A percentile compares a stretch with the other conserved stretches of the same genome.
phyloP scores from a whole-genome alignment of 2,113 vertebrate genomes.

The Hippoglossus stenolepis region DNA sequence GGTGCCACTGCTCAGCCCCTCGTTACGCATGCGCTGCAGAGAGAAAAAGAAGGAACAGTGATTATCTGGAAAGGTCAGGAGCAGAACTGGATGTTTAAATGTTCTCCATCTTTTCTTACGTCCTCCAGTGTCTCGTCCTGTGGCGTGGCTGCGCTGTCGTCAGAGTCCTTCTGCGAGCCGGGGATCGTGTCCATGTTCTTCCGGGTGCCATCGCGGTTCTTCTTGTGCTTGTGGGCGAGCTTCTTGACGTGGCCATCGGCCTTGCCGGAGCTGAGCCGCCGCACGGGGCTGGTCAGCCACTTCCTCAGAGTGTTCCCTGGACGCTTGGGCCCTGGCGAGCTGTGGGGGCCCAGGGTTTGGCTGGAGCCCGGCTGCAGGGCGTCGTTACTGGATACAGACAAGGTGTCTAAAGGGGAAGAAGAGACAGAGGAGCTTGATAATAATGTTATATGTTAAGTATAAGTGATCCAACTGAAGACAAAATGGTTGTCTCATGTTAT shows the following conservation, averaged over 20 bases:
- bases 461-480: not conserved
- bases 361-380: slow-evolving; percentile 91
- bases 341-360: slow-evolving; percentile 93
- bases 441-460: rapidly evolving
- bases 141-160: slow-evolving; percentile 94
- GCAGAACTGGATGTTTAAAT: not conserved
- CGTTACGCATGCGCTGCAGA: slow-evolving; percentile 92
- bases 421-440: not conserved
- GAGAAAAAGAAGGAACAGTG: not conserved
- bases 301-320: slow-evolving; percentile 97
- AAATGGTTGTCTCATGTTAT: too few species aligned
- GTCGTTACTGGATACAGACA: slow-evolving; percentile 95
- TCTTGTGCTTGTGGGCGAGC: slow-evolving; percentile 97
- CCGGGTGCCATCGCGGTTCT: slow-evolving; percentile 90
- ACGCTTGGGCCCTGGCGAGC: slow-evolving; percentile 96
- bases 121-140: slow-evolving; percentile 97
- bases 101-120: slow-evolving; percentile 70
- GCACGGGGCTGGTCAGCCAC: slow-evolving; percentile 97
- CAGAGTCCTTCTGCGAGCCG: slow-evolving; percentile 95
- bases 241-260: slow-evolving; percentile 97
- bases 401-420: slow-evolving; percentile 84
- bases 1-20: slow-evolving; percentile 97
- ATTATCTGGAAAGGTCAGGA: not conserved
- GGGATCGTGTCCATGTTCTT: slow-evolving; percentile 91
- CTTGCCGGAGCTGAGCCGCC: slow-evolving; percentile 96